Conservation (phyloP, 2,113 vertebrate genomes). For the Oceanites oceanicus region DNA sequence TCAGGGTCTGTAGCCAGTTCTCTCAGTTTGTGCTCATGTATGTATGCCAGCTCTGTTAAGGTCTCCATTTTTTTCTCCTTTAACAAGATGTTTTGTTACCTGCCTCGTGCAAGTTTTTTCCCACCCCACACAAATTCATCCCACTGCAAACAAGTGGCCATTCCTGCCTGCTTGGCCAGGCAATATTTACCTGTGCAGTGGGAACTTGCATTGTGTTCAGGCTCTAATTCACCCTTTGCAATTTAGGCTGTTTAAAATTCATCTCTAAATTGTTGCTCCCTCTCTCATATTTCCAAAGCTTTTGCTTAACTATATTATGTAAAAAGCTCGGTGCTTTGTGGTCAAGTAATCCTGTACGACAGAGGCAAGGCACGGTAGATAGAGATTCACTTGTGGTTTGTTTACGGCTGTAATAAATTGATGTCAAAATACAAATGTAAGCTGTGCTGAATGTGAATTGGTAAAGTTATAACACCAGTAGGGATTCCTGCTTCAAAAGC, state of each 20-base stretch:
- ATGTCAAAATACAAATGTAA: neutral
- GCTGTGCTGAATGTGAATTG: neutral
- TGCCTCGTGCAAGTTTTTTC: neutral
- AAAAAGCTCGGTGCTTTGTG: constrained; percentile 15
- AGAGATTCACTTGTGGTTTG: neutral
- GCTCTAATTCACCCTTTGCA: neutral
- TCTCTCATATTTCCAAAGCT: neutral
- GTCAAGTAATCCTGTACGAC: neutral
- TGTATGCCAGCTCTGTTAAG: neutral
- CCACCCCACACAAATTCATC: neutral
- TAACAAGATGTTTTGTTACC: neutral
- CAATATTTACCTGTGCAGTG: neutral
- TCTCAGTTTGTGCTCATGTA: neutral
- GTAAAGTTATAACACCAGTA: neutral
- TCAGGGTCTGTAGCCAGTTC: neutral
- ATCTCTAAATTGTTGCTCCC: neutral
- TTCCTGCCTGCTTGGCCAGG: neutral
- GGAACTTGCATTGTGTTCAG: neutral
- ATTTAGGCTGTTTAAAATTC: constrained; percentile 14
- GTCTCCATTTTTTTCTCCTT: neutral
- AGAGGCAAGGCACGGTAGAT: neutral
- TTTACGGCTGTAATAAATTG: neutral
- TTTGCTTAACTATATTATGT: neutral
- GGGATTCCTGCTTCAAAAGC: neutral
- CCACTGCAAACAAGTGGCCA: neutral